Evolutionary conservation across 2,113 vertebrate species (phyloP), one percentile per base, ranked within the genome.

Genomic region (Psittacula cyanocephala): DNA sequence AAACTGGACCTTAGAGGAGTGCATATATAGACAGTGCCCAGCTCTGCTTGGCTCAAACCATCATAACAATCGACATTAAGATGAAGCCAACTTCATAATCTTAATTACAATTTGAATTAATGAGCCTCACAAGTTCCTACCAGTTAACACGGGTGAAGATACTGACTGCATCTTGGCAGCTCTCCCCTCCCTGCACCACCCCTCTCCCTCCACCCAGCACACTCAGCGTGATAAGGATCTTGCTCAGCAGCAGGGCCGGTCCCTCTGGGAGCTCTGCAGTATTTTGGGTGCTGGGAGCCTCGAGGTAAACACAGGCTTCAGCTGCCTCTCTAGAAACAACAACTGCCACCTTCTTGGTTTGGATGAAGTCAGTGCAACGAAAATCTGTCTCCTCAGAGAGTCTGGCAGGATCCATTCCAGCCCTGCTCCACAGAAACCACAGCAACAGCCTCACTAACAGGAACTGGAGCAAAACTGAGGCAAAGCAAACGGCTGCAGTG

Each of bases 311-410:
- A 82, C 25, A 88, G 86, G 12, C 82, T 31, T 72, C 23, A 9
- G 14, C 70, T 75, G 80, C 79, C 1, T 19, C 71, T 78, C 77
- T 86, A 37, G 41, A 86, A 86, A 86, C 77, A 86, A 75, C 86
- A 86, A 89, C 81, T 88, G 59, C 46, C 55, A 80, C 69, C 84
- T 63, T 77, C 59, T 71, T 22, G 41, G 52, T 91, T 93, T 83
- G 83, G 82, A 85, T 70, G 9, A 28, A 92, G 80, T 86, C 20
- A 71, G 71, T 17, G 68, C 62, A 88, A 76, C 47, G 95, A 64
- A 92, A 64, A 89, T 67, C 81, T 64, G 81, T 44, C 81, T 94
- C 68, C 74, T 49, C 25, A 39, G 53, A 39, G 53, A 77, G 92
- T 19, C 82, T 91, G 94, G 88, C 72, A 89, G 5, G 11, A 28